These are phyloP conservation scores for Scolopax bukidnonensis DNA, from an alignment of 2,797 vertebrate species.

Conservation along the genomic window DNA sequence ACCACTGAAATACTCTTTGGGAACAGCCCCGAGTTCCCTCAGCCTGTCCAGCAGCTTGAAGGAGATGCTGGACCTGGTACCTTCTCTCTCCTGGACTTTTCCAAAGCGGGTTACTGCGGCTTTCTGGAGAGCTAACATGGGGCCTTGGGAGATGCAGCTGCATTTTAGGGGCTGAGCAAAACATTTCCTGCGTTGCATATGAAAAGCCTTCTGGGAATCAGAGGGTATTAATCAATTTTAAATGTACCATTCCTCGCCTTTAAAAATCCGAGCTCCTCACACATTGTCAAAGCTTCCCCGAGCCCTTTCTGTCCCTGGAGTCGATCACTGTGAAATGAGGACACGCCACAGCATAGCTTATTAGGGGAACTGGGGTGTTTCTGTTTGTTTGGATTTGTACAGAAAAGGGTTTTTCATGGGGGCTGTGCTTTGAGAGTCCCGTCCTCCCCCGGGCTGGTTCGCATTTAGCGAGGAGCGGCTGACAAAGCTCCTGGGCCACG, in stretches of 20 bases:
- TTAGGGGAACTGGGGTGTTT: constrained; percentile 32
- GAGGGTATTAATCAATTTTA: constrained; percentile 63
- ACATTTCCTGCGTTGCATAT: constrained; percentile 36
- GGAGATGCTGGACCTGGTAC: neutral
- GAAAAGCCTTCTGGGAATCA: constrained; percentile 56
- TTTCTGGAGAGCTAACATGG: neutral
- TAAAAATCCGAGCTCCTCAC: constrained; percentile 38
- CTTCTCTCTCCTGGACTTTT: neutral
- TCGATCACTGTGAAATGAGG: constrained; percentile 47
- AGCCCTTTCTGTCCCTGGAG: constrained; percentile 31
- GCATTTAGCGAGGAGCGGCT: constrained; percentile 55
- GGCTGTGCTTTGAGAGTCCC: constrained; percentile 13
- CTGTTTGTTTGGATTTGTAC: constrained; percentile 46
- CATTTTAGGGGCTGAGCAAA: constrained; percentile 28
- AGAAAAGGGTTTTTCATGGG: constrained; percentile 51
- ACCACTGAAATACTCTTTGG: neutral
- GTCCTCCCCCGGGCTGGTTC: constrained; percentile 31
- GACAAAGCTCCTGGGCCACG: constrained; percentile 68
- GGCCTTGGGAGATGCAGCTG: constrained; percentile 45
- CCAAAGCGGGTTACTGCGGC: fast-evolving
- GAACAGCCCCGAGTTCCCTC: neutral
- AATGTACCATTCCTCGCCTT: constrained; percentile 32
- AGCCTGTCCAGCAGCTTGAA: neutral
- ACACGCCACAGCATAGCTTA: constrained; percentile 43
- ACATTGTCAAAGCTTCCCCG: neutral